These are phyloP conservation scores for Cyclophora albipunctata DNA, from an alignment of 2,888 invertebrate species.

Conservation along the genomic window DNA sequence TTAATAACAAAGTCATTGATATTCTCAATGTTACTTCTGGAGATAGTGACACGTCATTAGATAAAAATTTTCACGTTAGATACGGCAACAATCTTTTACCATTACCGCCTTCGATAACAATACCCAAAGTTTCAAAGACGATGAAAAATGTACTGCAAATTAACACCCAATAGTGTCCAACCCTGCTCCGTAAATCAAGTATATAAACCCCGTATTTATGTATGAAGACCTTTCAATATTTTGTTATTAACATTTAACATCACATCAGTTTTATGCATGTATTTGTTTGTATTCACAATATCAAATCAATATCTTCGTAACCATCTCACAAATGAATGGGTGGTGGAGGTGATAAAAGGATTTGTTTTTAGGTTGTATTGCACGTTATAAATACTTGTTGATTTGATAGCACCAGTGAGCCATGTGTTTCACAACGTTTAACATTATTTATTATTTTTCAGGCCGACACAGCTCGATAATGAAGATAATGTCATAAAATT, in stretches of 20 bases:
- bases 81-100: constrained; percentile 69
- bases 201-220: neutral
- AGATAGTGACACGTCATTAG: constrained; percentile 47
- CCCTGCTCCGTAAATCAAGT: neutral
- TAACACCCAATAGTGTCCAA: constrained; percentile 4
- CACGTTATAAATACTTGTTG: neutral
- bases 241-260: neutral
- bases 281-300: neutral
- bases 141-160: constrained; percentile 33
- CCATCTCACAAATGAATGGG: neutral
- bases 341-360: neutral
- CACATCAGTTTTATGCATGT: neutral
- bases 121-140: constrained; percentile 60
- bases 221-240: neutral
- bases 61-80: constrained; percentile 66
- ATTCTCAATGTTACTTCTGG: constrained; percentile 23
- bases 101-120: constrained; percentile 59
- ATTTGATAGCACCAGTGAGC: neutral
- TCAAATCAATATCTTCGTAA: too few species aligned
- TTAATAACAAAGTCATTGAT: constrained; percentile 25
- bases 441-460: constrained; percentile 24
- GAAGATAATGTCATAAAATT: constrained; percentile 10
- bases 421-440: neutral
- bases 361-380: neutral
- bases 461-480: constrained; percentile 39